Base-by-base conservation (phyloP, 2,797 vertebrate species). In the Lepus townsendii region DNA sequence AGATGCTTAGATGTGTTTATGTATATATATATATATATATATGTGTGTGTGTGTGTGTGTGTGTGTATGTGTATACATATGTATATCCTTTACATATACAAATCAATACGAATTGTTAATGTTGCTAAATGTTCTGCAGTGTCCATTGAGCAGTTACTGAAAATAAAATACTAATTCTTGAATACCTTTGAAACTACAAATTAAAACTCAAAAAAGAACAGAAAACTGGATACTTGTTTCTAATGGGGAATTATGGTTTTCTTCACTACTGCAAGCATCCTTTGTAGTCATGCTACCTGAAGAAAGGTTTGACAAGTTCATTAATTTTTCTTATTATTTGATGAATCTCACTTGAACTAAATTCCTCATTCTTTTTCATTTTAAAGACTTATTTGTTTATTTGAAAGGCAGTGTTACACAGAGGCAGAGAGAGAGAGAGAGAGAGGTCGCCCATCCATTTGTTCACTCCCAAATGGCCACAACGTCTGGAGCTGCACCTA, bases 241-340 rank as follows among this genome's bases (percentile, higher is more conserved):
- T 93, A 73, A 93, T 92, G 27, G 42, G n/a, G 52, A 90, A 38
- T 83, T 14, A 27, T 80, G 78, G 42, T 42, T 42, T 42, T 42
- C 50, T 87, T 84, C 69, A 73, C 85, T 85, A 82, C 73, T 95
- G 22, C 13, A 88, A 88, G 24, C 50, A 71, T 38, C 26, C 27
- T 68, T 27, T 72, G n/a, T 93, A 35, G 26, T 65, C 76, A 47
- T 42, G 30, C 47, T 76, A 35, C 62, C 69, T 57, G 57, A 92
- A 77, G 71, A 84, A 77, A 24, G 13, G 84, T 65, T 92, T 38
- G 38, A 84, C 8, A 52, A 71, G 52, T 83, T 94, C 52, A 65
- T 88, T 82, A 73, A 86, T 88, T 92, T 75, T 26, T 50, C 54
- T 88, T 88, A 35, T 96, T 24, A 69, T 60, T 88, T 83, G 72